phyloP scores from a whole-genome alignment of 2,797 vertebrate genomes.

The Sparidentex hasta region DNA sequence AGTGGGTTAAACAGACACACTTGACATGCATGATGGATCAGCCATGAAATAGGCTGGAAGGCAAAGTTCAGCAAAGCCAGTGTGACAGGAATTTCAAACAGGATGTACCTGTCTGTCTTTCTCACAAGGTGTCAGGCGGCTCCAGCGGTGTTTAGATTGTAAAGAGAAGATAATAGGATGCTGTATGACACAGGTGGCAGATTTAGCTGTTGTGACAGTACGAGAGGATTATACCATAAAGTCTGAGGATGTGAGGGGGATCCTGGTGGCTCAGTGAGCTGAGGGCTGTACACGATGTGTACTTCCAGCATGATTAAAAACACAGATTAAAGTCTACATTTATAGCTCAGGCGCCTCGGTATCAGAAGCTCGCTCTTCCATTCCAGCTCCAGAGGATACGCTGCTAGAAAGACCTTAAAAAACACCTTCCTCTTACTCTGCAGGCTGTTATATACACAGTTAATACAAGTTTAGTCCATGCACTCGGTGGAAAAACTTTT shows the following conservation, averaged over 20 bases:
- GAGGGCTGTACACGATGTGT: slow-evolving; percentile 18
- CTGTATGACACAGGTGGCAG: slow-evolving; percentile 63
- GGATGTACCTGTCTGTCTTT: slow-evolving; percentile 62
- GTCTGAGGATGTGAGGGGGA: slow-evolving; percentile 38
- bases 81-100: slow-evolving; percentile 72
- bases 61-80: slow-evolving; percentile 65
- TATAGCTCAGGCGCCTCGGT: slow-evolving; percentile 20
- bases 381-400: background rate
- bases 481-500: slow-evolving; percentile 13
- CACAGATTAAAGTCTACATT: slow-evolving; percentile 41
- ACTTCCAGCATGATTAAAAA: slow-evolving; percentile 48
- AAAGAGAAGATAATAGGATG: slow-evolving; percentile 61
- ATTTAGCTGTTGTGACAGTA: slow-evolving; percentile 62
- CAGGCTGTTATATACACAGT: slow-evolving; percentile 2
- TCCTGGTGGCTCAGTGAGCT: slow-evolving; percentile 48
- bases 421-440: background rate
- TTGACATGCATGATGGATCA: slow-evolving; percentile 74
- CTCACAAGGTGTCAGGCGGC: slow-evolving; percentile 53
- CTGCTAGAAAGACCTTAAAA: background rate
- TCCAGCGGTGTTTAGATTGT: slow-evolving; percentile 51
- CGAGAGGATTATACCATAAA: slow-evolving; percentile 51
- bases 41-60: slow-evolving; percentile 73
- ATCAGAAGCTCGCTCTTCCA: background rate
- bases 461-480: background rate
- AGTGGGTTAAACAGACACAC: slow-evolving; percentile 75